phyloP scores from a whole-genome alignment of 2,113 vertebrate species.

The Pluvianellus socialis region DNA sequence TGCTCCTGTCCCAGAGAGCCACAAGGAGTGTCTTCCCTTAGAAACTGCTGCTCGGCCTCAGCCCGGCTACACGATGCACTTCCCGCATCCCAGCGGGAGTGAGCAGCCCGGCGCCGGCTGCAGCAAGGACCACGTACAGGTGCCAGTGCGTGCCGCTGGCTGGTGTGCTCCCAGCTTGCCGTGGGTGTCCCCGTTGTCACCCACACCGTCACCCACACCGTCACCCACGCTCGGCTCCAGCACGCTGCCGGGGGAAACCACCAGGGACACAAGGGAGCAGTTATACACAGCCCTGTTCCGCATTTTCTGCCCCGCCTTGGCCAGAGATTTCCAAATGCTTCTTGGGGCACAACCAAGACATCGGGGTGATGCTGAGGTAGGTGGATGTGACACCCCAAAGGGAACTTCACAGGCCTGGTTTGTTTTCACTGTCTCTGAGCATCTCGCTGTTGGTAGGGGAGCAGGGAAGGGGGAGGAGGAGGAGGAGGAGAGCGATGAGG shows the following conservation, averaged over 20 bases:
- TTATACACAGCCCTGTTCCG: accelerated
- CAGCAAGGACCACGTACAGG: accelerated
- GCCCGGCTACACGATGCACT: no score
- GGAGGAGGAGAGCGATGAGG: neutral
- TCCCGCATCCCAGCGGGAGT: accelerated
- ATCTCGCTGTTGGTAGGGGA: neutral
- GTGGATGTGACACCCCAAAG: neutral
- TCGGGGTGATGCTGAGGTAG: neutral
- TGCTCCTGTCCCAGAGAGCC: neutral
- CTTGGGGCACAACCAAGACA: neutral
- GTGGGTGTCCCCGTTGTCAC: neutral
- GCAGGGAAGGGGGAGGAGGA: neutral
- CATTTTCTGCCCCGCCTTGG: neutral
- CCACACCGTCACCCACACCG: no score
- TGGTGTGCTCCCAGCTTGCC: neutral
- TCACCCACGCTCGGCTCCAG: neutral
- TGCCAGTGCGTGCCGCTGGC: neutral
- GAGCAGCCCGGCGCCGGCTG: neutral
- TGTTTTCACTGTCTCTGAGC: neutral
- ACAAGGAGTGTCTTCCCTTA: neutral
- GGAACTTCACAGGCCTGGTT: neutral
- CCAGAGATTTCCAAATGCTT: neutral
- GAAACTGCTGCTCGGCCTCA: neutral
- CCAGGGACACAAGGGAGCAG: neutral
- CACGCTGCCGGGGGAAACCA: accelerated